Evolutionary conservation across 1,140 invertebrate genomes (phyloP).

Genomic region (Tenebrio molitor): DNA sequence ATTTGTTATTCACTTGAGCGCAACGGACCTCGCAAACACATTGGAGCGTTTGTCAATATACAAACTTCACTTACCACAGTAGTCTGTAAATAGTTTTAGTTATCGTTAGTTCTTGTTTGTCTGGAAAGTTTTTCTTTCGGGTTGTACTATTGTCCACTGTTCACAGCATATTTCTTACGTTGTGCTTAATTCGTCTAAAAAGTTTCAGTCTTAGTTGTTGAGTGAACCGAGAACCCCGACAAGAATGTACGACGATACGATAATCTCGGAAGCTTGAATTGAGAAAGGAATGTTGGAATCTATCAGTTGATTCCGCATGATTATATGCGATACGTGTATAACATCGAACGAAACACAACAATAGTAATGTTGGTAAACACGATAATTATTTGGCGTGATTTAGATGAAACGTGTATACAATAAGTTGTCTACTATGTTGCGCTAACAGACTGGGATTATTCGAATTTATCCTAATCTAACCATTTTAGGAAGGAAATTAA

Average conservation of each 20-base stretch:
- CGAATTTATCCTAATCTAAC: constrained; percentile 29
- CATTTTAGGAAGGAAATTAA: constrained; percentile 28
- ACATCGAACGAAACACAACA: constrained; percentile 2
- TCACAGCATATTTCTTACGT: background rate
- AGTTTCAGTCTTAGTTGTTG: background rate
- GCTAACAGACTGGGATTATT: constrained; percentile 8
- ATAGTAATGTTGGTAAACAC: constrained; percentile 2
- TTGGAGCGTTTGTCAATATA: constrained; percentile 10
- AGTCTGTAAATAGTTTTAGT: constrained; percentile 4
- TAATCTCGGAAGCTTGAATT: background rate
- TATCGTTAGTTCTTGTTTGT: constrained; percentile 5
- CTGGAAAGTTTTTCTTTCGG: background rate
- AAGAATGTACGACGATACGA: constrained; percentile 4
- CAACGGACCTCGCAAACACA: background rate
- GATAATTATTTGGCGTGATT: constrained; percentile 26
- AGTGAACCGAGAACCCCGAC: constrained; percentile 7
- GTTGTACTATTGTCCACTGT: constrained; percentile 8
- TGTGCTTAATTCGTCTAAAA: background rate
- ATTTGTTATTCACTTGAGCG: too few relatives aligned
- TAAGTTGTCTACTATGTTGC: constrained; percentile 17
- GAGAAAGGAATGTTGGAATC: constrained; percentile 15
- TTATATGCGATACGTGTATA: constrained; percentile 10
- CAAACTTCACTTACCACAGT: constrained; percentile 1
- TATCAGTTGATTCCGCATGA: too few relatives aligned
- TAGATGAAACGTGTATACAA: constrained; percentile 19